Evolutionary conservation across 2,113 vertebrate genomes (phyloP).

Genomic region (Chionomys nivalis): DNA sequence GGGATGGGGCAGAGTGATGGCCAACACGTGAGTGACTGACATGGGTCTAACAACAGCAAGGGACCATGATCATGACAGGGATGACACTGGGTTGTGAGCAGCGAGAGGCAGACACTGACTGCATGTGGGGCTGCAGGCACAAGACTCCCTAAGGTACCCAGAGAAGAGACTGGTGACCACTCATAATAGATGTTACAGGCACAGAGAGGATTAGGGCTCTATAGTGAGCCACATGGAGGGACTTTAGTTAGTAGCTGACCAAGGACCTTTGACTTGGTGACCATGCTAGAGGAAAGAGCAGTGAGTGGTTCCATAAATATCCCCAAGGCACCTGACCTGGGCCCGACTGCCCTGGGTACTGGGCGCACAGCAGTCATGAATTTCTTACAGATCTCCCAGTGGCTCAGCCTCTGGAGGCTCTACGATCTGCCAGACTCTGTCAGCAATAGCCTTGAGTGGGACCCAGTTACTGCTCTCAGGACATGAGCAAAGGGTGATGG

Average conservation of each 20-base stretch:
- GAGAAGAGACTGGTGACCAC: neutral
- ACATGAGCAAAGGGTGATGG: neutral
- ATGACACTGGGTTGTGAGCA: accelerated
- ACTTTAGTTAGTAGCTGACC: neutral
- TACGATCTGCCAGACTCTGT: neutral
- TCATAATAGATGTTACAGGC: accelerated
- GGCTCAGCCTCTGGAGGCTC: neutral
- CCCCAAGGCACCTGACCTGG: neutral
- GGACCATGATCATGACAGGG: neutral
- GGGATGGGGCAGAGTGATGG: neutral
- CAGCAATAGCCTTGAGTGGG: neutral
- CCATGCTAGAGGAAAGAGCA: neutral
- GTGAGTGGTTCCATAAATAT: too few relatives aligned
- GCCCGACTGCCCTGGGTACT: too few relatives aligned
- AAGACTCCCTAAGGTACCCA: neutral
- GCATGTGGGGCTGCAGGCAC: too few relatives aligned
- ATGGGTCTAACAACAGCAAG: neutral
- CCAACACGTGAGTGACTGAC: accelerated
- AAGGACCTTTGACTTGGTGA: neutral
- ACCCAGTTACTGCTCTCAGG: neutral
- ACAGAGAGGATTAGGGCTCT: neutral
- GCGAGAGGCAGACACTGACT: accelerated
- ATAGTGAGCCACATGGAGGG: accelerated
- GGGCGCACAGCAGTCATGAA: accelerated
- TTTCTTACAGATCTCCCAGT: neutral